These are phyloP conservation scores for Zalophus californianus DNA, from an alignment of 2,797 vertebrate species.

Conservation along the genomic window DNA sequence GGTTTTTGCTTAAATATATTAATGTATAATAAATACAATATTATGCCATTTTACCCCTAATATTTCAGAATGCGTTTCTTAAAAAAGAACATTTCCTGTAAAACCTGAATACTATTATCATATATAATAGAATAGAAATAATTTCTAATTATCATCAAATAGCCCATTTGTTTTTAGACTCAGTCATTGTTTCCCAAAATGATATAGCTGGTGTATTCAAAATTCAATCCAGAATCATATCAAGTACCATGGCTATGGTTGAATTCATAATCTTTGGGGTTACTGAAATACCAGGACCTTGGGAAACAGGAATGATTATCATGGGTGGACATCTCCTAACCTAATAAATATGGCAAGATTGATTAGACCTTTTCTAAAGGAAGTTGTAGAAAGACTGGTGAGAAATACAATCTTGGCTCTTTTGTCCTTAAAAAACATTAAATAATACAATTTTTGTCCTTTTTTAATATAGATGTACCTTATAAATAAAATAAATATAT, in stretches of 20 bases:
- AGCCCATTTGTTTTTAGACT: neutral
- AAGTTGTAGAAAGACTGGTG: neutral
- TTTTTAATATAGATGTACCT: neutral
- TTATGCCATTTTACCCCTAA: neutral
- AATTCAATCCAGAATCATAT: neutral
- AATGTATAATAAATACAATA: neutral
- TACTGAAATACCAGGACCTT: neutral
- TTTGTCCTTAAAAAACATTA: neutral
- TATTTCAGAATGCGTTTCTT: neutral
- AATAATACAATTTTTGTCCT: neutral
- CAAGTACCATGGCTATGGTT: fast-evolving
- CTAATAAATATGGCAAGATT: neutral
- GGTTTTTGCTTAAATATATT: neutral
- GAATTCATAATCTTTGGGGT: neutral
- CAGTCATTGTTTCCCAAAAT: neutral
- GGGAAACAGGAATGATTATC: neutral
- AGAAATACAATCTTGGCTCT: neutral
- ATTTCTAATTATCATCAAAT: neutral
- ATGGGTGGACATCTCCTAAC: neutral
- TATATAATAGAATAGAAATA: neutral
- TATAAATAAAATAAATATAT: neutral
- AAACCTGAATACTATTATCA: neutral
- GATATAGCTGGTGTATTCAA: neutral
- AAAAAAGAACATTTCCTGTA: neutral
- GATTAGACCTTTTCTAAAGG: neutral